Evolutionary conservation across 2,113 vertebrate species (phyloP), one percentile per base, ranked within the genome.

Genomic region (Cyanoliseus patagonus): DNA sequence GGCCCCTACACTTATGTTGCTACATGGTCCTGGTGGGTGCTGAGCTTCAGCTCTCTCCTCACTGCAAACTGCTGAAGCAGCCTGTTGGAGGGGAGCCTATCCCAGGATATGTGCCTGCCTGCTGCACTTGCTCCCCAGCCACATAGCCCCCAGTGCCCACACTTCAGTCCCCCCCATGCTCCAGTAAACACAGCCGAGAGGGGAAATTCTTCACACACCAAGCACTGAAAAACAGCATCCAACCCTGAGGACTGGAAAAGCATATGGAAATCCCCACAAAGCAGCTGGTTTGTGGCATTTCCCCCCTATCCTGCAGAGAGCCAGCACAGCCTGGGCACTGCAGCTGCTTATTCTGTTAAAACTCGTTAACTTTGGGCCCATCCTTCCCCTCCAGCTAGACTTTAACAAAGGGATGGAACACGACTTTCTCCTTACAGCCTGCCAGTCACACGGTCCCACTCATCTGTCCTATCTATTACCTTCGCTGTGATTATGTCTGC

Each of bases 21-120:
- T 63, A 0, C 23, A 41, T 0, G 0, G 31, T 79, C 62, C 39
- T 12, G 8, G 39, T 64, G 0, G 0, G 42, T 55, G 35, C 37
- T 64, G 52, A 83, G 39, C 24, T 87, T 51, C 62, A 49, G 10
- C 47, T 7, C 67, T 76, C 35, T 79, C 44, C 35, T 37, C 24
- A 35, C n/a, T 9, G 39, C 14, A 16, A 78, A 22, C 27, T 46
- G 67, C 69, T 0, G 17, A 18, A 79, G 47, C 39, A 52, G 70
- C 30, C 52, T 2, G 2, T 28, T 42, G 35, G 55, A 57, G 24
- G 14, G 0, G 2, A 93, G 24, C 20, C 67, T 49, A 31, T 41
- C 66, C 15, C 0, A 3, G 30, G 41, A 30, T 44, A 39, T 0
- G 0, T 10, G 74, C 52, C 63, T 73, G 63, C 51, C 53, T 2